These are phyloP conservation scores for Natrix natrix DNA, from an alignment of 2,797 vertebrate genomes.

Conservation along the genomic window DNA sequence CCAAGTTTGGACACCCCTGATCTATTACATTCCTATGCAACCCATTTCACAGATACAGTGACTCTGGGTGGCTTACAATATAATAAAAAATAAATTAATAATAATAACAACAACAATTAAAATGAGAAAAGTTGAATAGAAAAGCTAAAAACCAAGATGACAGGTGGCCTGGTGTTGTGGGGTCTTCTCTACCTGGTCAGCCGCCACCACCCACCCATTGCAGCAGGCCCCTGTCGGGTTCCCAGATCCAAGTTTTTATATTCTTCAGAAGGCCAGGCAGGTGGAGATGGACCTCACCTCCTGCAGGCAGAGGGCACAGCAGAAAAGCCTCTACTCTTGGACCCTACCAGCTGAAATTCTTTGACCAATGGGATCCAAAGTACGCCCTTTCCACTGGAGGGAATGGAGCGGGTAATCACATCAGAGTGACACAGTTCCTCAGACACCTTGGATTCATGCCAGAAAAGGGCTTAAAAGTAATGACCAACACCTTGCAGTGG, in stretches of 20 bases:
- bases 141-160: not conserved
- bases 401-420: not conserved
- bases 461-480: not conserved
- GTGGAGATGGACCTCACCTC: not conserved
- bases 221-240: not conserved
- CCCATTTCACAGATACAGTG: not conserved
- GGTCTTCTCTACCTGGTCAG: not conserved
- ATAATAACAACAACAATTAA: not conserved
- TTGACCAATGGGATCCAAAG: not conserved
- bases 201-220: not conserved
- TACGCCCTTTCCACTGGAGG: not conserved
- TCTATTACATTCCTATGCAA: not conserved
- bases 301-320: not conserved
- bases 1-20: too few species aligned
- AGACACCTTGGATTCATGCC: not conserved
- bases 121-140: not conserved
- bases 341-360: not conserved
- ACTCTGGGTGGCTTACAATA: not conserved
- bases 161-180: not conserved
- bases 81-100: not conserved
- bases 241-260: not conserved
- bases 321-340: not conserved
- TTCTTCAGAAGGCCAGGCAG: not conserved
- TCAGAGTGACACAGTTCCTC: not conserved
- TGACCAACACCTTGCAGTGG: not conserved